A percentile compares a stretch with the other conserved stretches of the same genome.
phyloP scores from a whole-genome alignment of 53 echinoderm and acorn worm genomes.

The Apostichopus leukothele region DNA sequence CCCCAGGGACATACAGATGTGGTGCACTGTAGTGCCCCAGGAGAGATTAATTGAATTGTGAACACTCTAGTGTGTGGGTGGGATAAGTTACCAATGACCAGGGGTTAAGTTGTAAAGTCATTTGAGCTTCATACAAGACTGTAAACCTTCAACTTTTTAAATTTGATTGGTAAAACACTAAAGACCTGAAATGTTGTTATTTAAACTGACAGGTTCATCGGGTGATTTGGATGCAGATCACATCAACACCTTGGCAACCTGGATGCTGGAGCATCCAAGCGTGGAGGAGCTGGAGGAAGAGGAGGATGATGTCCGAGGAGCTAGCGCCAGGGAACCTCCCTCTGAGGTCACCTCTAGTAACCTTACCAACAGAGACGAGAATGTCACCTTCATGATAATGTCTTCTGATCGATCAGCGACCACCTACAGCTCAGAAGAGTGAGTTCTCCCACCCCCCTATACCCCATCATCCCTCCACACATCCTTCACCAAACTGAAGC shows the following conservation, averaged over 20 bases:
- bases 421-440: constrained; percentile 38
- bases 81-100: no score
- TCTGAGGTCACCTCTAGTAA: constrained; percentile 5
- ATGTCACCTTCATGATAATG: constrained; percentile 47
- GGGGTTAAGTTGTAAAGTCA: no score
- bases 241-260: constrained; percentile 85
- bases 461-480: neutral
- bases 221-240: constrained; percentile 91
- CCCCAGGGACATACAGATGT: no score
- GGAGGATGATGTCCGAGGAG: constrained; percentile 47
- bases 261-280: constrained; percentile 97
- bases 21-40: no score
- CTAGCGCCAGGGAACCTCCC: constrained; percentile 42
- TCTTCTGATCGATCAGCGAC: constrained; percentile 27
- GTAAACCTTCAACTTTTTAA: no score
- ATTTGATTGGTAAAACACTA: no score
- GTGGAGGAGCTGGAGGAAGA: constrained; percentile 69
- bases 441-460: neutral
- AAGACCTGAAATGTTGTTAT: no score
- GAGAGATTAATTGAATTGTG: no score
- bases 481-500: no score
- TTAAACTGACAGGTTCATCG: constrained; percentile 63
- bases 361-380: constrained; percentile 11
- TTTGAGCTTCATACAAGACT: no score
- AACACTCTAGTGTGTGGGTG: no score